Base-by-base conservation (phyloP, 2,888 invertebrate species). In the Harmothoe impar region DNA sequence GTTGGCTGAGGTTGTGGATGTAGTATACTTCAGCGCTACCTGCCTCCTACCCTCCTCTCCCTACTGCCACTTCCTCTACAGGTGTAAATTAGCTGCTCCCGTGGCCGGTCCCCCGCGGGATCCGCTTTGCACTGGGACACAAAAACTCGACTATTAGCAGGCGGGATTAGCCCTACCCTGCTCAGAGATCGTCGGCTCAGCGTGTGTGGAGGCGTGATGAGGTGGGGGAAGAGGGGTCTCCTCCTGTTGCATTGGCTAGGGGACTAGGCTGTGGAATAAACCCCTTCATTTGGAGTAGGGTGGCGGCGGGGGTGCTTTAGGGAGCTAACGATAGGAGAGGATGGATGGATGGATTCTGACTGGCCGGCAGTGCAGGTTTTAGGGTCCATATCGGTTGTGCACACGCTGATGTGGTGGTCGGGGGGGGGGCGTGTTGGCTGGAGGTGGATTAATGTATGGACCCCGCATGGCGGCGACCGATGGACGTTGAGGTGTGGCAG, bases 51-150 rank as follows among this genome's bases (percentile, higher is more conserved):
- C 62, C 62, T 62, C 62, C 20, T 3, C 62, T n/a, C 62, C 62
- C 43, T 15, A 12, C 62, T 15, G 12, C 62, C 0, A n/a, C 23
- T 62, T n/a, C n/a, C 62, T 20, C 20, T 62, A 62, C n/a, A 62
- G 86, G 52, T 54, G 86, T 86, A 86, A 86, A 86, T 86, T 86
- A 86, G 56, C 54, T 29, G 25, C n/a, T 52, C 23, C n/a, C 56
- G 5, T 54, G 12, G 52, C 31, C 31, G 7, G 1, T 51, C 51
- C 86, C 51, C 54, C 86, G 3, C 0, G 56, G 86, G 56, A 86
- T 86, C 15, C n/a, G 31, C 52, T 86, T 86, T 81, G 33, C 33
- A 35, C 25, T 0, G 51, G 25, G 54, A 86, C 86, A 86, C 54
- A 86, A 86, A 84, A 56, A 86, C 17, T 7, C 52, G 54, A 10